phyloP scores from a whole-genome alignment of 1,140 invertebrate species.

The Trichomalopsis sarcophagae region DNA sequence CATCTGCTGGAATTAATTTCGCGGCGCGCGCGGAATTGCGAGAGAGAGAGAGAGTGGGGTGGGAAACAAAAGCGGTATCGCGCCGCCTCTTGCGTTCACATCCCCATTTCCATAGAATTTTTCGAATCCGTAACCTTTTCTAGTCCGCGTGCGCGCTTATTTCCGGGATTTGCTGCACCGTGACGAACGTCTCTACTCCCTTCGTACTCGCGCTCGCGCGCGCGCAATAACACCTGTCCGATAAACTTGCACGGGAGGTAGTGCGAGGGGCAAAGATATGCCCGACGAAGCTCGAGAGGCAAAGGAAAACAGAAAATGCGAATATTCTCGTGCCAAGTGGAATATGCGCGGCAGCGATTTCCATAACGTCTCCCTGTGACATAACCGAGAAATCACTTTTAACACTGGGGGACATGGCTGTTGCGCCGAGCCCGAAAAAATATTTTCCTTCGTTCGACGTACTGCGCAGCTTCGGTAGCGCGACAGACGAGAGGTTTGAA shows the following conservation, averaged over 20 bases:
- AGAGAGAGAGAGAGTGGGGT: neutral
- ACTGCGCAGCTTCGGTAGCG: neutral
- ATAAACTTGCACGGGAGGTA: constrained; percentile 12
- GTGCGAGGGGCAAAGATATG: neutral
- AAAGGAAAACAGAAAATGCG: constrained; percentile 27
- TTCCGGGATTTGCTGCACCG: constrained; percentile 25
- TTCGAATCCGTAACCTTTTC: constrained; percentile 40
- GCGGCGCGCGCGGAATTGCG: constrained; percentile 22
- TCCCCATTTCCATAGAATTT: constrained; percentile 44
- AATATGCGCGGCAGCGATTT: constrained; percentile 28
- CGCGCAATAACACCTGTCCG: constrained; percentile 35
- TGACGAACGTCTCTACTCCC: constrained; percentile 61
- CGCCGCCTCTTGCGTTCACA: neutral
- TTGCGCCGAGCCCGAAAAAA: neutral
- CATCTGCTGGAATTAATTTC: constrained; percentile 47
- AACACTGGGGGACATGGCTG: neutral
- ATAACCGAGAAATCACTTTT: constrained; percentile 37
- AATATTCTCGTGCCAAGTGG: constrained; percentile 3
- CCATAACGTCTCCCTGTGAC: constrained; percentile 15
- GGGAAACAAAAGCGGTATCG: constrained; percentile 26
- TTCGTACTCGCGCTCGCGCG: constrained; percentile 56
- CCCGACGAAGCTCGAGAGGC: neutral
- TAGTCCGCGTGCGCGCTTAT: constrained; percentile 19
- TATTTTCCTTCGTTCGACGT: constrained; percentile 17
- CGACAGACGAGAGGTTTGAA: too few relatives aligned